These are phyloP conservation scores for Enteromius mattozi DNA, from an alignment of 2,797 vertebrate species.

Conservation along the genomic window DNA sequence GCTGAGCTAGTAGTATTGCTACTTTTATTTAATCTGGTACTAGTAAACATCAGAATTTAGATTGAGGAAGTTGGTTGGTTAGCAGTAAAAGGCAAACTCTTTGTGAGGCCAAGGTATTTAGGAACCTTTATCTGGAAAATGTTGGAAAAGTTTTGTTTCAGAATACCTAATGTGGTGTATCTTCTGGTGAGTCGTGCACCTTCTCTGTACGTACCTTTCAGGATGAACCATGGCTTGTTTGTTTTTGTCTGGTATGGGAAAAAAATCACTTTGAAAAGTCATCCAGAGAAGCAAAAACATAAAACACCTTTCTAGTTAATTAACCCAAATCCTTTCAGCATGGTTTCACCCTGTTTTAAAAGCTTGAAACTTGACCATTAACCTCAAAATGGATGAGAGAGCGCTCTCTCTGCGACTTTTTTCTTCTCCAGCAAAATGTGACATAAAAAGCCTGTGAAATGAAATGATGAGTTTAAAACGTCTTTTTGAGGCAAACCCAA, in stretches of 20 bases:
- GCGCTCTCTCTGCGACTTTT: constrained; percentile 67
- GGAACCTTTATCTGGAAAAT: not conserved
- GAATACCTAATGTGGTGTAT: constrained; percentile 31
- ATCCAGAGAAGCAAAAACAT: constrained; percentile 54
- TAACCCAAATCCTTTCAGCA: constrained; percentile 81
- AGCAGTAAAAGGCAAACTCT: not conserved
- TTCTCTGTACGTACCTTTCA: constrained; percentile 31
- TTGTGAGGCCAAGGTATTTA: not conserved
- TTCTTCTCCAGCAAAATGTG: constrained; percentile 75
- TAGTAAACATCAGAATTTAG: not conserved
- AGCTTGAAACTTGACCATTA: constrained; percentile 86
- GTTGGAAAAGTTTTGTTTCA: not conserved
- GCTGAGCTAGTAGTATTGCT: not conserved
- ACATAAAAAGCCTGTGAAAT: constrained; percentile 82
- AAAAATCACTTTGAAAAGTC: constrained; percentile 57
- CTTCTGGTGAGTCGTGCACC: not conserved
- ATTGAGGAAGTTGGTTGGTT: not conserved
- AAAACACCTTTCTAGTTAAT: constrained; percentile 80
- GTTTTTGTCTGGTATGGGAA: constrained; percentile 50
- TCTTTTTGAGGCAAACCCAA: constrained; percentile 84
- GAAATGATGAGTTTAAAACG: constrained; percentile 88
- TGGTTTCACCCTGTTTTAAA: constrained; percentile 80
- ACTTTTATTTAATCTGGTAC: not conserved
- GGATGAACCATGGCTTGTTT: constrained; percentile 51
- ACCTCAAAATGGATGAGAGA: constrained; percentile 84